Evolutionary conservation across 2,113 vertebrate species (phyloP), one percentile per base, ranked within the genome.

Genomic region (Carollia perspicillata): DNA sequence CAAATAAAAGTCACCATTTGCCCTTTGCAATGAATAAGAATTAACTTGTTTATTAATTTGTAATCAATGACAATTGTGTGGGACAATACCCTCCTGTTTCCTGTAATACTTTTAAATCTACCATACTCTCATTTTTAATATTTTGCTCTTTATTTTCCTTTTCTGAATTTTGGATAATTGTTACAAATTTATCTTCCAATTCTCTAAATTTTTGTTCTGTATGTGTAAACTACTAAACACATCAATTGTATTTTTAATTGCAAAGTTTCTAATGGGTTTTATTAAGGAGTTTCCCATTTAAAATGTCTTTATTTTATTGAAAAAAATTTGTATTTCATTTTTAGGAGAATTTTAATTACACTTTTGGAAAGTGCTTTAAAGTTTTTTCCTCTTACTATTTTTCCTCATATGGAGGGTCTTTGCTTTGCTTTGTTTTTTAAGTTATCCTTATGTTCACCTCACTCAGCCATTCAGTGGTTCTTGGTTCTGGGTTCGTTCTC

Each of bases 191-290:
- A 55, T 78, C 55, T 53, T 78, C 47, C 35, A 77, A 8, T 85
- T 96, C 74, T 94, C 23, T 92, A 81, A 83, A 84, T 83, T 94
- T 97, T 20, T 95, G 44, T 95, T 88, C 10, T 78, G 30, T 85
- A 17, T 90, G 13, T 92, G 30, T 96, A 28, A 35, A 60, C 16
- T 85, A 58, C 28, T 65, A 60, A 84, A 51, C 6, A 77, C 4
- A 33, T 77, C 71, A 94, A 53, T 44, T 84, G 20, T 44, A 65
- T 58, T 81, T 93, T 94, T 68, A 69, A 87, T 87, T 79, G 80
- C 23, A 74, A 63, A 90, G 55, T 83, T 17, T 92, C 6, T 42
- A 68, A 58, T 74, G 88, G 18, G 18, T 72, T 95, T 33, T 91
- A 89, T 85, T 23, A 92, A 66, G 84, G 30, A 86, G 44, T 71